Conservation (phyloP, 2,888 invertebrate species). For the Margaritifera margaritifera region DNA sequence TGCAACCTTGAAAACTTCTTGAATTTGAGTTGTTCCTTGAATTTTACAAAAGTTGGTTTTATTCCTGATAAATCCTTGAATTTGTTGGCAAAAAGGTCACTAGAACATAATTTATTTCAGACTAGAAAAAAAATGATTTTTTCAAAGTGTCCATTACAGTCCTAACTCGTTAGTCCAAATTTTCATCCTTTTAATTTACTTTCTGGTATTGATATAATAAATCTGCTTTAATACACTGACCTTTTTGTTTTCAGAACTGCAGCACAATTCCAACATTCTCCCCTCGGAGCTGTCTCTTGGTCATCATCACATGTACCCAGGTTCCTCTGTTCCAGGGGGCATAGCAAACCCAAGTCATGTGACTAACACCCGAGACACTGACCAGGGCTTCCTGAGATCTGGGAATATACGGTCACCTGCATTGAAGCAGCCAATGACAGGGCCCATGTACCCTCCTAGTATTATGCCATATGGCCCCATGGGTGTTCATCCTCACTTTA, state of each 20-base stretch:
- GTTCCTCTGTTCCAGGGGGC: neutral
- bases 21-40: too few relatives aligned
- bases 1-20: too few relatives aligned
- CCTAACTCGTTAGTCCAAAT: too few relatives aligned
- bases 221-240: neutral
- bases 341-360: constrained; percentile 1
- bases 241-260: constrained; percentile 77
- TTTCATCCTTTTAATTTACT: too few relatives aligned
- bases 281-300: constrained; percentile 36
- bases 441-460: constrained; percentile 15
- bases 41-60: too few relatives aligned
- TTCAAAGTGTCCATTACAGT: too few relatives aligned
- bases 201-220: neutral
- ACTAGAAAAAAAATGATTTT: too few relatives aligned
- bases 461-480: constrained; percentile 37
- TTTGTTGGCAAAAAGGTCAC: too few relatives aligned
- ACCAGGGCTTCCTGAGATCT: constrained; percentile 4
- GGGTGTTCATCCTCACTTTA: constrained; percentile 15
- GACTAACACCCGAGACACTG: constrained; percentile 4
- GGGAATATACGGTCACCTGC: constrained; percentile 10
- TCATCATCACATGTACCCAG: neutral
- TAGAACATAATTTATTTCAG: too few relatives aligned
- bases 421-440: constrained; percentile 19
- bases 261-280: constrained; percentile 80
- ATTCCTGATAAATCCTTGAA: too few relatives aligned